These are phyloP conservation scores for Drosophila demipolita DNA, from an alignment of 2,888 invertebrate genomes.

Conservation along the genomic window DNA sequence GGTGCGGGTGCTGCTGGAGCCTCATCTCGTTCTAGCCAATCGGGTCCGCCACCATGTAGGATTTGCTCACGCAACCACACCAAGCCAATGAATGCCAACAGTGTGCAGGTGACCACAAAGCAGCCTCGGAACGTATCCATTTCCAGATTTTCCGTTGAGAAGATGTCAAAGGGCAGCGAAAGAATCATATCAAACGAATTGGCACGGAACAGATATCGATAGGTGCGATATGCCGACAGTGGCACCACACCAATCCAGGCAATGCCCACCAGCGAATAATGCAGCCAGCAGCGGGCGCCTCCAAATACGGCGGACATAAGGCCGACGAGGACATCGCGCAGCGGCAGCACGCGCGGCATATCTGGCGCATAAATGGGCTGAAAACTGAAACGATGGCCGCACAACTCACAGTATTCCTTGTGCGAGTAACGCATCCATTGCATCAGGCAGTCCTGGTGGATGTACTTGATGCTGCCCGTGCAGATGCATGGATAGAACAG, in stretches of 20 bases:
- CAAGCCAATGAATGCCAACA: constrained; percentile 97
- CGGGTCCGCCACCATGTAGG: constrained; percentile 97
- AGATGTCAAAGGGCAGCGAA: constrained; percentile 95
- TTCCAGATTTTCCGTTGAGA: constrained; percentile 96
- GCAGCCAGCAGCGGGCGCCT: constrained; percentile 98
- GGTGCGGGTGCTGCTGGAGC: constrained; percentile 62
- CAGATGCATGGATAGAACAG: constrained; percentile 99
- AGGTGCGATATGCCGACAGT: constrained; percentile 97
- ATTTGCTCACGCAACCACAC: constrained; percentile 99
- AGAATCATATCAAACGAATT: constrained; percentile 92
- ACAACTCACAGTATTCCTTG: constrained; percentile 99
- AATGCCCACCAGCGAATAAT: constrained; percentile 97
- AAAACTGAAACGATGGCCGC: constrained; percentile 98
- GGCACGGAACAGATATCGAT: constrained; percentile 96
- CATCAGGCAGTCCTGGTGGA: constrained; percentile 98
- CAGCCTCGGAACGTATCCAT: constrained; percentile 98
- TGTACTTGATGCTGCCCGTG: constrained; percentile 99
- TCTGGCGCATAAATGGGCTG: constrained; percentile 99
- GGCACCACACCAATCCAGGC: constrained; percentile 99
- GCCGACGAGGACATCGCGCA: constrained; percentile 96
- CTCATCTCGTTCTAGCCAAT: constrained; percentile 94
- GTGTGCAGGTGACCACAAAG: constrained; percentile 97
- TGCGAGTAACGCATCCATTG: constrained; percentile 99
- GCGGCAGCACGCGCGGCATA: constrained; percentile 98
- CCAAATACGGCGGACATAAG: constrained; percentile 94